Percentiles rank a stretch among this genome's conserved stretches.
Conservation (phyloP, 2,888 invertebrate species). For the Beris chalybata region DNA sequence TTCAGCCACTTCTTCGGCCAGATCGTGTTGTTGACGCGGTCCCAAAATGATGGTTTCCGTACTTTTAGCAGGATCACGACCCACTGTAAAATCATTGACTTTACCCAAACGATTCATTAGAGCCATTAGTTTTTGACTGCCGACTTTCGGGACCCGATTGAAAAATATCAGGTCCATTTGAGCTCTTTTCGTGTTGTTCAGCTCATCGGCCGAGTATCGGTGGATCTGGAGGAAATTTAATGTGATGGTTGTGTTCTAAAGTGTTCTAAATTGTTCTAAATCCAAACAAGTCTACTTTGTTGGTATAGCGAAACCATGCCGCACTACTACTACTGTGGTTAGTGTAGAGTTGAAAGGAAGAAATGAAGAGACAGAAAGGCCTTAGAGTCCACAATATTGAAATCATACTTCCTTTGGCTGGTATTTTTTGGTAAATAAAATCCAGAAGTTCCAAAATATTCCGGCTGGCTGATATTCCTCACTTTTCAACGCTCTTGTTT, state of each 20-base stretch:
- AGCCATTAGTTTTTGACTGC: conserved; percentile 87
- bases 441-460: too few relatives aligned
- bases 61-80: conserved; percentile 77
- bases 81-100: conserved; percentile 69
- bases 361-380: too few relatives aligned
- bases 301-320: background rate
- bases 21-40: conserved; percentile 71
- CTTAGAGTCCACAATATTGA: too few relatives aligned
- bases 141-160: conserved; percentile 88
- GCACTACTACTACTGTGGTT: background rate
- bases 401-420: too few relatives aligned
- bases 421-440: too few relatives aligned
- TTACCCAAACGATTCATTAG: conserved; percentile 68
- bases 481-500: too few relatives aligned
- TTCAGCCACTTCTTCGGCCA: conserved; percentile 71
- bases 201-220: conserved; percentile 6
- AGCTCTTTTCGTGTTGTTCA: conserved; percentile 41
- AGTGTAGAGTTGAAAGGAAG: background rate
- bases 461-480: too few relatives aligned
- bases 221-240: background rate
- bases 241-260: background rate
- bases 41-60: conserved; percentile 58
- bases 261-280: background rate
- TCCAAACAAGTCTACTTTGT: background rate
- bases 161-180: conserved; percentile 75